Conservation (phyloP, 2,113 vertebrate genomes). For the Phaethon lepturus region DNA sequence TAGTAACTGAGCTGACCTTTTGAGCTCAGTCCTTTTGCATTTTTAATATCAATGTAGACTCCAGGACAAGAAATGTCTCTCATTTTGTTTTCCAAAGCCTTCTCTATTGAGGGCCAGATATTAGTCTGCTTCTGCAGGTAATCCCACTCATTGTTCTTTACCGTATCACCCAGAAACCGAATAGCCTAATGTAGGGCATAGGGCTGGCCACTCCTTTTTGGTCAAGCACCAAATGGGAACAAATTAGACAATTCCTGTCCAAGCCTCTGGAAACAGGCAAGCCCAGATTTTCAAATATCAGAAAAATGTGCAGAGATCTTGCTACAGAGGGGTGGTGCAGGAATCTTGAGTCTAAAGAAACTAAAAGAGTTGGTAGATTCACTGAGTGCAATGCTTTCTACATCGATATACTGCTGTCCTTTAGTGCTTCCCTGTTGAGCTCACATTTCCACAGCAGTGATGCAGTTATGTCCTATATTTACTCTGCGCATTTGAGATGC, state of each 20-base stretch:
- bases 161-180: not conserved
- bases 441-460: not conserved
- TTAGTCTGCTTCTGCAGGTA: not conserved
- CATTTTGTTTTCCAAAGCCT: not conserved
- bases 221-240: not conserved
- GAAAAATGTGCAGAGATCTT: not conserved
- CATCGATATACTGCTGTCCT: not conserved
- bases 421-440: rapidly evolving
- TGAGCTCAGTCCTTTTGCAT: not conserved
- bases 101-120: not conserved
- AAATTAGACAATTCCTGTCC: not conserved
- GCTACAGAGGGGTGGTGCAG: not conserved
- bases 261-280: not conserved
- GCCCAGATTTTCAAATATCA: not conserved
- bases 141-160: not conserved
- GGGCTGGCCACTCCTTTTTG: not conserved
- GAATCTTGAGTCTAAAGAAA: not conserved
- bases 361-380: not conserved
- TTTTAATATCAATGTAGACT: not conserved
- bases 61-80: not conserved
- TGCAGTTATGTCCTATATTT: not conserved
- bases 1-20: not conserved
- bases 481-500: rapidly evolving
- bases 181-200: not conserved
- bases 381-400: not conserved